These are phyloP conservation scores for Dione vanillae DNA, from an alignment of 2,888 invertebrate species.

Conservation along the genomic window DNA sequence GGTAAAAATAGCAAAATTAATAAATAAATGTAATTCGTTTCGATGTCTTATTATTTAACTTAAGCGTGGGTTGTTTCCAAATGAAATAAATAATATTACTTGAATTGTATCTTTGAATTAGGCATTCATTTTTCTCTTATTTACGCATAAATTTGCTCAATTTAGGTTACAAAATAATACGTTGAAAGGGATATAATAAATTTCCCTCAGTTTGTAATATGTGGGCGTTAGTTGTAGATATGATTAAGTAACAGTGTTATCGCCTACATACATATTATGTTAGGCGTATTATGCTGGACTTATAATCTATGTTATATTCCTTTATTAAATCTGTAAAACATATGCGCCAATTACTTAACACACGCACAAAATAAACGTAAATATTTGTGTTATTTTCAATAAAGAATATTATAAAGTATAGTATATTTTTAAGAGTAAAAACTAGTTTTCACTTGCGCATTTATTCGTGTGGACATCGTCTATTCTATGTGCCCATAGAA, in stretches of 20 bases:
- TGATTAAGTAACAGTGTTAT: not conserved
- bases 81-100: not conserved
- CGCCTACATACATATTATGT: conserved; percentile 11
- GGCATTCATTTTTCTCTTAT: not conserved
- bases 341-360: no score
- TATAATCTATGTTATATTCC: not conserved
- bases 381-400: no score
- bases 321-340: no score
- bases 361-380: no score
- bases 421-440: no score
- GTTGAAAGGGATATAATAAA: not conserved
- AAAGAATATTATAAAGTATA: no score
- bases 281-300: conserved; percentile 14
- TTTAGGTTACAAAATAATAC: not conserved
- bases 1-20: no score
- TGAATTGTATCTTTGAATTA: not conserved
- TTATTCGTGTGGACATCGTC: no score
- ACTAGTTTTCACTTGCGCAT: no score
- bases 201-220: not conserved
- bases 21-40: no score
- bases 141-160: not conserved
- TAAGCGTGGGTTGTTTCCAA: not conserved
- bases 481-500: no score
- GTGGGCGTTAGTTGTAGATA: not conserved
- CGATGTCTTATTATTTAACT: no score